A percentile compares a stretch with the other conserved stretches of the same genome.
These are phyloP conservation scores for Cavia aperea DNA, from an alignment of 2,113 vertebrate genomes.

Conservation along the genomic window DNA sequence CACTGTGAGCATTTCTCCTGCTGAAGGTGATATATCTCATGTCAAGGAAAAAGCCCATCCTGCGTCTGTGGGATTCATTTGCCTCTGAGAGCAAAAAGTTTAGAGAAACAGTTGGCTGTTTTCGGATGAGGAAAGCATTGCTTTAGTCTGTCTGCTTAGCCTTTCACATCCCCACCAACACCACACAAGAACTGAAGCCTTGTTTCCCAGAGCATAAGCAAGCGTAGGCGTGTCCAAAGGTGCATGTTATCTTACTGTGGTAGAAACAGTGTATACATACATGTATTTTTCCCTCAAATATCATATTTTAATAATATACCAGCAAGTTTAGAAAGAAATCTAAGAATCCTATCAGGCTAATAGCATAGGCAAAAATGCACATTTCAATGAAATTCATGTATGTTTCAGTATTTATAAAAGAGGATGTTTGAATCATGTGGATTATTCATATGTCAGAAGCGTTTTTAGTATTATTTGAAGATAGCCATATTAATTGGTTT, in stretches of 20 bases:
- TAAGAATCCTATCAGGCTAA: background rate
- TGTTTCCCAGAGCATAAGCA: background rate
- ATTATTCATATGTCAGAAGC: background rate
- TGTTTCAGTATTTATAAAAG: background rate
- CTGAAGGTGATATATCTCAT: background rate
- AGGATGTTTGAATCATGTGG: background rate
- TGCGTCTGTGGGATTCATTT: background rate
- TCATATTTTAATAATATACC: background rate
- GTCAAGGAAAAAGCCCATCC: background rate
- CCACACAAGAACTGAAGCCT: background rate
- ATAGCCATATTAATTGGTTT: background rate
- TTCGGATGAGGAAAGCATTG: background rate
- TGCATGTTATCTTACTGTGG: background rate
- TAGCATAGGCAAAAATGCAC: background rate
- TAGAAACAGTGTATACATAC: background rate
- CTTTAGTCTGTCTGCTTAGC: background rate
- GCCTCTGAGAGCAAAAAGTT: background rate
- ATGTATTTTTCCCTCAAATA: background rate
- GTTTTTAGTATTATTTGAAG: background rate
- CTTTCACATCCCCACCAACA: background rate
- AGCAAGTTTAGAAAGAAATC: background rate
- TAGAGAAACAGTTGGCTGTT: background rate
- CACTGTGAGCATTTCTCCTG: background rate
- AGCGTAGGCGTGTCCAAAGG: background rate
- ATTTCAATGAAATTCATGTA: background rate